phyloP scores from a whole-genome alignment of 2,797 vertebrate species.

The Scleropages formosus region DNA sequence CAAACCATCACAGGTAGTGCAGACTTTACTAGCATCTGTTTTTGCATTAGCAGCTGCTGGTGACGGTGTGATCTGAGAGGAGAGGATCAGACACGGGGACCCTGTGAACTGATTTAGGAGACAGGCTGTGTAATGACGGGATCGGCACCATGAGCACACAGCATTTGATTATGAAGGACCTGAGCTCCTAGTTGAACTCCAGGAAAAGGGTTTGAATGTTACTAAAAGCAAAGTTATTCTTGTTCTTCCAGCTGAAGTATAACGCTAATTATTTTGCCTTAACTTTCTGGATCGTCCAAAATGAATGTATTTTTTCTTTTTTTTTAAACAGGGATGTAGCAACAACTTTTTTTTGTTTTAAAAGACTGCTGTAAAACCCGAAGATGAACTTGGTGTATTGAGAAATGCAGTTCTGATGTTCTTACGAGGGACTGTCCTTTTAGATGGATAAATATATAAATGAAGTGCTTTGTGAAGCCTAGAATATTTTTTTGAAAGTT shows the following conservation, averaged over 20 bases:
- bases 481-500: no score
- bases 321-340: neutral
- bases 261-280: slow-evolving; percentile 21
- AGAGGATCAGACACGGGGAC: no score
- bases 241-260: neutral
- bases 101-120: neutral
- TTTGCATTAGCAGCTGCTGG: neutral
- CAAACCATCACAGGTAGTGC: no score
- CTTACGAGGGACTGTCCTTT: no score
- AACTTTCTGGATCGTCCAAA: slow-evolving; percentile 21
- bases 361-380: slow-evolving; percentile 25
- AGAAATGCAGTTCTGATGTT: neutral
- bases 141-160: neutral
- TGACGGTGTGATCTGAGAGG: neutral
- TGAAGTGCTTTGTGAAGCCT: no score
- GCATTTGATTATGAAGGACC: neutral
- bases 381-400: neutral
- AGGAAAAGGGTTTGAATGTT: neutral
- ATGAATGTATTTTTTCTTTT: slow-evolving; percentile 33
- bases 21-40: no score
- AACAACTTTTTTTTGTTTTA: slow-evolving; percentile 1
- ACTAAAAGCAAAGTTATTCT: neutral
- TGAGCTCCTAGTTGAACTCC: neutral
- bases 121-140: neutral
- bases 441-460: no score